Evolutionary conservation across 2,888 invertebrate species (phyloP).

Genomic region (Melitaea athalia): DNA sequence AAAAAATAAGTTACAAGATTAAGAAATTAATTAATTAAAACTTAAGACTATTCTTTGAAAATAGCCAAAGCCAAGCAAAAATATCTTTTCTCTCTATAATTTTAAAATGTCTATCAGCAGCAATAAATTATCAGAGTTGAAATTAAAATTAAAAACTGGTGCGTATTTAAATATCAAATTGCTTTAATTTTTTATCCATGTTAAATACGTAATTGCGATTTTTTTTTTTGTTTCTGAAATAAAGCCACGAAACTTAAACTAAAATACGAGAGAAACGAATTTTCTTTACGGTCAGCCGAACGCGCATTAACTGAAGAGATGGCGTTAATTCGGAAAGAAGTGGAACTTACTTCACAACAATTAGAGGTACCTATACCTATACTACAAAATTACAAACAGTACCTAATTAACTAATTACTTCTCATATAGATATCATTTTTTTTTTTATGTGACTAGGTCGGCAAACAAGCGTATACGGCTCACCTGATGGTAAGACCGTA

Average conservation of each 20-base stretch:
- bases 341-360: constrained; percentile 51
- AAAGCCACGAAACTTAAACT: constrained; percentile 51
- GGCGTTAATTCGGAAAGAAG: constrained; percentile 50
- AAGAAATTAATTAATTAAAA: not conserved
- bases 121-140: constrained; percentile 31
- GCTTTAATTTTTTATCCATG: not conserved
- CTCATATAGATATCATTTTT: not conserved
- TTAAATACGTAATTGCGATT: not conserved
- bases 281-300: constrained; percentile 53
- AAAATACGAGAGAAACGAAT: constrained; percentile 49
- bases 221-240: constrained; percentile 34
- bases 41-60: not conserved
- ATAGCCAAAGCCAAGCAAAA: not conserved
- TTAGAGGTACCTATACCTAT: constrained; percentile 62
- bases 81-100: not conserved
- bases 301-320: constrained; percentile 55
- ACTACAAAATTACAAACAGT: not conserved
- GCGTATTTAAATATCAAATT: constrained; percentile 22
- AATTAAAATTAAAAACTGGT: constrained; percentile 44
- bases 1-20: not conserved
- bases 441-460: not conserved
- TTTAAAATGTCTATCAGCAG: constrained; percentile 15
- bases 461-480: too few species aligned
- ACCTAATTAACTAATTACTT: not conserved
- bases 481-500: too few species aligned